These are phyloP conservation scores for Choreutis nemorana DNA, from an alignment of 2,888 invertebrate genomes.

Conservation along the genomic window DNA sequence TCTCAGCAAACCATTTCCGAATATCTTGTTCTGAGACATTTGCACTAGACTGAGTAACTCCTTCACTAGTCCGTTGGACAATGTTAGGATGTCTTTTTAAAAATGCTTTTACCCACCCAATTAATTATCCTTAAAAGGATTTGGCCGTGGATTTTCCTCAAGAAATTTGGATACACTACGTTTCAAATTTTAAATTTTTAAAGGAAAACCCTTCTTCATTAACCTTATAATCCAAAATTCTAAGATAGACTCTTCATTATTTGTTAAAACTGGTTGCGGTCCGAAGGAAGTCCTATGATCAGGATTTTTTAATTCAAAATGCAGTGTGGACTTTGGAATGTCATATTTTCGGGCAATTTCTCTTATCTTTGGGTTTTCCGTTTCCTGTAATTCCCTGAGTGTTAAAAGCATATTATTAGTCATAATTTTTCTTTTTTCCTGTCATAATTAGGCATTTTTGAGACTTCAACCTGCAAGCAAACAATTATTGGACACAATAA, in stretches of 20 bases:
- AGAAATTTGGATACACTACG: conserved; percentile 7
- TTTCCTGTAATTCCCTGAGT: too few species aligned
- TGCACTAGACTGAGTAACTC: conserved; percentile 7
- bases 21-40: conserved; percentile 3
- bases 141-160: conserved; percentile 6
- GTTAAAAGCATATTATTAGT: not conserved
- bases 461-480: too few species aligned
- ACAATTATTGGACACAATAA: too few species aligned
- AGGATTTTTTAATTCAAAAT: conserved; percentile 8
- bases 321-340: too few species aligned
- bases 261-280: too few species aligned
- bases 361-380: too few species aligned
- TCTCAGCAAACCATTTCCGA: conserved; percentile 8
- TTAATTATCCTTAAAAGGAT: conserved; percentile 5
- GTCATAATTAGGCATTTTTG: not conserved
- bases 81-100: conserved; percentile 8
- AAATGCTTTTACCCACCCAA: conserved; percentile 8
- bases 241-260: not conserved
- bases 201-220: conserved; percentile 7
- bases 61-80: conserved; percentile 2
- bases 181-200: conserved; percentile 7
- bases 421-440: not conserved
- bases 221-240: conserved; percentile 6
- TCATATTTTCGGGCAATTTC: conserved; percentile 10
- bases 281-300: conserved; percentile 4